Base-by-base conservation (phyloP, 2,888 invertebrate species). In the Xanthia icteritia region DNA sequence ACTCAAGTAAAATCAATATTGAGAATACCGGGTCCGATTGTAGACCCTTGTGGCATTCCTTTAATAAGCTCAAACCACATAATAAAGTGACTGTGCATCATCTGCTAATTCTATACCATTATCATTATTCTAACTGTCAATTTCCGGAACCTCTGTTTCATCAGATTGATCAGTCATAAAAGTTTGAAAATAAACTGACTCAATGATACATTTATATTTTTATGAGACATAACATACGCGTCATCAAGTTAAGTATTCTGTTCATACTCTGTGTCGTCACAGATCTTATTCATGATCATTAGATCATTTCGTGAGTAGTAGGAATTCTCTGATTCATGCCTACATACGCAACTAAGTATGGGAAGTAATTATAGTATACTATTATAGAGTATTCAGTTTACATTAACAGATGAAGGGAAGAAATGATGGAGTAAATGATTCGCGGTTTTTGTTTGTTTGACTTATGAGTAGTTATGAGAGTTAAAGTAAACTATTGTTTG, bases 231-330 rank as follows among this genome's bases (percentile, higher is more conserved):
- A 48, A 5, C 6, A 48, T 72, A 70, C 60, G 42, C 86, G 85
- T 88, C 86, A 84, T 70, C 48, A 23, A 56, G 66, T 56, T 73
- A 64, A 71, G 76, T 75, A 84, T 86, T 75, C 79, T 48, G 27
- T 67, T 65, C 76, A 56, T 70, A 66, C 0, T 60, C 27, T 39
- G 78, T 89, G 51, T 42, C 92, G 92, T 93, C 92, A 93, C 86
- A 84, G 89, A 90, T 92, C 90, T 93, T 92, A 92, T 92, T 94
- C 91, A 92, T 84, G 84, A 88, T 87, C 83, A 68, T 91, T 89
- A 92, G 88, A 90, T 93, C 93, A 93, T 87, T n/a, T 86, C 66
- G 67, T 84, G 77, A 86, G 74, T 75, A 31, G 70, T 73, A 70
- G 15, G 70, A 83, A 86, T 81, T 75, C 67, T 88, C 66, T 89